Percentiles rank a stretch among this genome's conserved stretches.
phyloP scores from a whole-genome alignment of 2,888 invertebrate species.

The Tholera decimalis region DNA sequence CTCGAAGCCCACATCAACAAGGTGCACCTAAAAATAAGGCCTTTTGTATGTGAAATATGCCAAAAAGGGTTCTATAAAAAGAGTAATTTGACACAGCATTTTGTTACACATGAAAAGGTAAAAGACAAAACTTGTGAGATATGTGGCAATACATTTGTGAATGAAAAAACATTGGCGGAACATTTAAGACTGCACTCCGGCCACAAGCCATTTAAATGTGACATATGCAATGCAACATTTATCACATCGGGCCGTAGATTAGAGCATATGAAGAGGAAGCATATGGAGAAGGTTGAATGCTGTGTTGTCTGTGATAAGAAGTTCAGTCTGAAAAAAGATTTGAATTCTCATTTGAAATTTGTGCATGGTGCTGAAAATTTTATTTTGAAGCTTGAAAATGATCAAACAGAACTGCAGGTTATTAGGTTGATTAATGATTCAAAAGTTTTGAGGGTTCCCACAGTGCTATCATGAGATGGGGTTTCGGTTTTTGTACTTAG shows the following conservation, averaged over 20 bases:
- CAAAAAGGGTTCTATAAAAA: constrained; percentile 79
- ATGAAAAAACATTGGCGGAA: constrained; percentile 74
- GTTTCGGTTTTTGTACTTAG: too few relatives aligned
- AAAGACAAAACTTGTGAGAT: constrained; percentile 77
- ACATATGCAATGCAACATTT: constrained; percentile 74
- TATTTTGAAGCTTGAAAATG: constrained; percentile 38
- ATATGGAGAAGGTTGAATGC: constrained; percentile 71
- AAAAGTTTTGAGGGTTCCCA: constrained; percentile 18
- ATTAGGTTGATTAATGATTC: constrained; percentile 43
- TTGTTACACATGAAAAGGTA: constrained; percentile 67
- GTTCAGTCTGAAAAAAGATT: constrained; percentile 78
- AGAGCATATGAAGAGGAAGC: constrained; percentile 79
- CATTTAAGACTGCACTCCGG: constrained; percentile 79
- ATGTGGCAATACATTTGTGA: constrained; percentile 77
- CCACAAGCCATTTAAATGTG: constrained; percentile 76
- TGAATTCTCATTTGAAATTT: constrained; percentile 77
- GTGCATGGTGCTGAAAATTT: constrained; percentile 65
- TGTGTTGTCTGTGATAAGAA: constrained; percentile 79
- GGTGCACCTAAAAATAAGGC: constrained; percentile 73
- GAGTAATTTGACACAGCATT: constrained; percentile 76
- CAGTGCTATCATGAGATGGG: too few relatives aligned
- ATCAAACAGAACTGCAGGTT: constrained; percentile 47
- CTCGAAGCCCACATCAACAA: constrained; percentile 80
- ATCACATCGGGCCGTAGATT: constrained; percentile 77
- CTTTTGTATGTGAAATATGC: constrained; percentile 75